Conservation (phyloP, 2,797 vertebrate species). For the Muraenolepis orangiensis region DNA sequence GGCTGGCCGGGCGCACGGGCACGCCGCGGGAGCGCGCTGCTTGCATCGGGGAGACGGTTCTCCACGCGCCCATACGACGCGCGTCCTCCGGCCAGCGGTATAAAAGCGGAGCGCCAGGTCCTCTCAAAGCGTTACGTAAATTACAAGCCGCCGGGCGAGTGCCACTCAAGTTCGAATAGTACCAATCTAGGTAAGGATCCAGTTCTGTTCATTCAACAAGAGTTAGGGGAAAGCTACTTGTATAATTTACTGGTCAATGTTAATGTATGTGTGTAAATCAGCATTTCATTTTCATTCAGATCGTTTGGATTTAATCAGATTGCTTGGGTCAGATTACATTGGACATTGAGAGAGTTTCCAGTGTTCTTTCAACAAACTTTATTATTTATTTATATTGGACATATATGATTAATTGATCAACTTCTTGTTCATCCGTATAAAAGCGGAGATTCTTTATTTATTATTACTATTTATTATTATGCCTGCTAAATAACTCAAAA, state of each 20-base stretch:
- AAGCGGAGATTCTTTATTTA: neutral
- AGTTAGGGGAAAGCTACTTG: too few species aligned
- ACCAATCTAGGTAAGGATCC: conserved; percentile 70
- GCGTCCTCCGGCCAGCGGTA: conserved; percentile 51
- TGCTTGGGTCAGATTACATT: too few species aligned
- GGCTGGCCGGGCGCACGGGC: conserved; percentile 25
- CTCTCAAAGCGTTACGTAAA: conserved; percentile 73
- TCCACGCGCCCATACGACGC: conserved; percentile 32
- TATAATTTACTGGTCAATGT: too few species aligned
- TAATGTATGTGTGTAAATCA: neutral
- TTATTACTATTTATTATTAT: too few species aligned
- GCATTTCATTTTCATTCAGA: neutral
- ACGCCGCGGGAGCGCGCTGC: neutral
- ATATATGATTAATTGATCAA: neutral
- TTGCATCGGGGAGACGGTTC: conserved; percentile 29
- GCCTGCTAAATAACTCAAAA: neutral
- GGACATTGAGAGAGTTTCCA: neutral
- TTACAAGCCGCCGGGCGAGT: conserved; percentile 67
- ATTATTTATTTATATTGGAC: neutral
- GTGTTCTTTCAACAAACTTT: neutral
- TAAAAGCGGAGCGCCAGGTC: conserved; percentile 80
- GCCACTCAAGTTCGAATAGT: conserved; percentile 63
- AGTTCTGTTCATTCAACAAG: conserved; percentile 48
- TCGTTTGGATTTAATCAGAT: neutral
- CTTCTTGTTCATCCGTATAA: neutral